Base-by-base conservation (phyloP, 2,113 vertebrate genomes). In the Callospermophilus lateralis region DNA sequence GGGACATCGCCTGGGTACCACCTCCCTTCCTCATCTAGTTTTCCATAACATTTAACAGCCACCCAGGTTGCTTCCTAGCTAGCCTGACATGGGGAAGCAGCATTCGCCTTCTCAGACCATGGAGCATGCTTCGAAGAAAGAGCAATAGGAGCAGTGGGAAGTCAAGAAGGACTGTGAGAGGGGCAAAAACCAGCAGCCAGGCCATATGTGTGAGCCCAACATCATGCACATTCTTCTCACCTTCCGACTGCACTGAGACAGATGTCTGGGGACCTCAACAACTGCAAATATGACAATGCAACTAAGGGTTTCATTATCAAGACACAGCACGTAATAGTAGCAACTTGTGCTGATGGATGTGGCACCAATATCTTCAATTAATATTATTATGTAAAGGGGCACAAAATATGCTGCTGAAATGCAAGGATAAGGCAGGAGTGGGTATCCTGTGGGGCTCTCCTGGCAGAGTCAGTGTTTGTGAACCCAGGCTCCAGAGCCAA, bases 291-390 rank as follows among this genome's bases (percentile, higher is more conserved):
- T 63, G 96, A 88, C 89, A 81, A 6, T 1, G 61, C 65, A 81
- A 53, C 78, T 26, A 39, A 67, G 19, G n/a, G 63, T 78, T 92
- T 92, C 67, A 96, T 96, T 55, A 92, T 42, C 26, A 78, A 79
- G 63, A 80, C 73, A 32, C 79, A 61, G 93, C 70, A 0, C 37
- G 83, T 42, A 1, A 61, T 20, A 58, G 51, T 7, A 8, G 94
- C 81, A 73, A 68, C 85, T 42, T 65, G 45, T 17, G 72, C 77
- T 39, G 12, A 58, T 30, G 70, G 84, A 53, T 12, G 37, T 1
- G 0, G 68, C 55, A 55, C n/a, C 6, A n/a, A 48, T 55, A 81
- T 72, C 77, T 68, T 78, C 86, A 84, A 84, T 94, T 78, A 89
- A 86, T 73, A 80, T 32, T 80, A 80, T 89, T 81, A 89, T 1